Base-by-base conservation (phyloP, 1,140 invertebrate genomes). In the Papilio dardanus region DNA sequence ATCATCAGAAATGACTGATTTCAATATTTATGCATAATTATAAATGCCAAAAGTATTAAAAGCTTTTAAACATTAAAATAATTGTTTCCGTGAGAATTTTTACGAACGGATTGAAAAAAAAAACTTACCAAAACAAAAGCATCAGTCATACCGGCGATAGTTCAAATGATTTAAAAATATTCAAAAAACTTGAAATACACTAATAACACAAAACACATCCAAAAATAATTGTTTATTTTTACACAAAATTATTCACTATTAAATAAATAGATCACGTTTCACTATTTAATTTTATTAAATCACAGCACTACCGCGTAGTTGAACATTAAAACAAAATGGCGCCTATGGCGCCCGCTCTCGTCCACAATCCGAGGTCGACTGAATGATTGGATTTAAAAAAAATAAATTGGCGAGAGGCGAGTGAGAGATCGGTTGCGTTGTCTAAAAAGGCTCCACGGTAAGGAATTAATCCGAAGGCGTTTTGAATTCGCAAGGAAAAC, bases 331-430 rank as follows among this genome's bases (percentile, higher is more conserved):
- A 62, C 76, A 86, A 88, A 76, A 86, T 86, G 86, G 85, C 83
- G 83, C 76, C 50, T 58, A 69, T 28, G 58, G 77, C 83, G 65
- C 71, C 84, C 88, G 77, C 76, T 90, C 87, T 80, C 83, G 77
- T 81, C 86, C 79, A 79, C 71, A 42, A 68, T 81, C 80, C 88
- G 90, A 92, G 90, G 90, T 92, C 90, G 90, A 92, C 90, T 92
- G 86, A 88, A 79, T 86, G 79, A 81, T 69, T 83, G 84, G 79
- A 79, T 73, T 83, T 86, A 83, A 83, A 84, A 46, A 85, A 86
- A 84, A 84, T 31, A 40, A 58, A 73, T 58, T 33, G 46, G 71
- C 42, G 71, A 54, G 71, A 30, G 76, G 84, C 83, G 77, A 87
- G 84, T 85, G 84, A 87, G 88, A 83, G 86, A 86, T 77, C 81